Conservation (phyloP, 2,888 invertebrate species). For the Calameuta filiformis region DNA sequence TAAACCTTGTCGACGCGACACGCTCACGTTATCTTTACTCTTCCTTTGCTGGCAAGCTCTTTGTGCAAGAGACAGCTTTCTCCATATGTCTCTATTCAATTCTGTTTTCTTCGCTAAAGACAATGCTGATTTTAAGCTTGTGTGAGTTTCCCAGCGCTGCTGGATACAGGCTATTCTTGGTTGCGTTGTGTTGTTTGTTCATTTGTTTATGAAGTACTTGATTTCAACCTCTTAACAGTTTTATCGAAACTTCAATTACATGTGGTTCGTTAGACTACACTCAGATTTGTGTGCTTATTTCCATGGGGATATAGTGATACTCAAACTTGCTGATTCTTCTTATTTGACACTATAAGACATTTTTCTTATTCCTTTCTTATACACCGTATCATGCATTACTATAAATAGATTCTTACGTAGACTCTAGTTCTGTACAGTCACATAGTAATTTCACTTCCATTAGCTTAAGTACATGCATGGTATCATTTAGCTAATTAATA, state of each 20-base stretch:
- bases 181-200: constrained; percentile 9
- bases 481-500: background rate
- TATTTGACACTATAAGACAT: background rate
- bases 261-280: background rate
- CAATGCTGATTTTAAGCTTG: constrained; percentile 52
- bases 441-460: background rate
- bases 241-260: background rate
- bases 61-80: constrained; percentile 1
- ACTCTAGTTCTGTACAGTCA: background rate
- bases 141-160: constrained; percentile 40
- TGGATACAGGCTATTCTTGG: background rate
- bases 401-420: background rate
- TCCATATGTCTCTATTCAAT: constrained; percentile 50
- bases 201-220: background rate
- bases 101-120: constrained; percentile 47
- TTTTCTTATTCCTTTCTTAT: background rate
- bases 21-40: constrained; percentile 11
- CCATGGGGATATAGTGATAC: background rate
- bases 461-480: background rate
- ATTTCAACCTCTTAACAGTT: background rate
- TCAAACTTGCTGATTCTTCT: background rate
- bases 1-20: constrained; percentile 1
- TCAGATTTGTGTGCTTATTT: background rate
- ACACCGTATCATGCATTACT: background rate
- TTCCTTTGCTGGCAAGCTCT: background rate